Base-by-base conservation (phyloP, 1,140 invertebrate genomes). In the Homarus americanus region DNA sequence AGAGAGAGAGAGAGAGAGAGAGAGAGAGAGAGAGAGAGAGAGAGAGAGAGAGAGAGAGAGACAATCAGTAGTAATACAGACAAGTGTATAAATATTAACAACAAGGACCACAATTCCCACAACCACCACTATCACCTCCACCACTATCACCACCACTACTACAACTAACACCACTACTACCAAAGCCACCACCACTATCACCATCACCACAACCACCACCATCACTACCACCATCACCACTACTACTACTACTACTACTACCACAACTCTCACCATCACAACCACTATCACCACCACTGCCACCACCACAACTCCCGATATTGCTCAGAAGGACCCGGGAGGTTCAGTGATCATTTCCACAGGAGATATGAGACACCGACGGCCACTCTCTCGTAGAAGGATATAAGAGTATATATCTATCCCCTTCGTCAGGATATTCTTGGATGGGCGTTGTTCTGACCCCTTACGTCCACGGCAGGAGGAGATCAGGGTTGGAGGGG, bases 11-110 rank as follows among this genome's bases (percentile, higher is more conserved):
- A 44, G 58, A 44, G 58, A 69, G 58, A 83, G 82, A 72, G 58
- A 44, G 66, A 72, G 36, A 72, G 82, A 84, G 82, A 72, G 58
- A 66, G 53, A 69, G 49, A 63, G 36, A 66, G 63, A 69, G 80
- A 63, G 80, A 69, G 73, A 76, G 34, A 41, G 73, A 38, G 73
- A n/a, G 36, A 2, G 73, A n/a, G 73, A 38, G 32, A 7, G 34
- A 66, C 53, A 63, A 32, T 36, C 32, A 82, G 80, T 36, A 34
- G 53, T 20, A 63, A 34, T n/a, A n/a, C n/a, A n/a, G n/a, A n/a
- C n/a, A n/a, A n/a, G n/a, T n/a, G n/a, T n/a, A n/a, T n/a, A n/a
- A n/a, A n/a, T n/a, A n/a, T n/a, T n/a, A n/a, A n/a, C n/a, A n/a
- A 58, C 15, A 63, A n/a, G 15, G 28, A 63, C 58, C 12, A 63